phyloP scores from a whole-genome alignment of 2,888 invertebrate genomes.

The Ceraclea dissimilis region DNA sequence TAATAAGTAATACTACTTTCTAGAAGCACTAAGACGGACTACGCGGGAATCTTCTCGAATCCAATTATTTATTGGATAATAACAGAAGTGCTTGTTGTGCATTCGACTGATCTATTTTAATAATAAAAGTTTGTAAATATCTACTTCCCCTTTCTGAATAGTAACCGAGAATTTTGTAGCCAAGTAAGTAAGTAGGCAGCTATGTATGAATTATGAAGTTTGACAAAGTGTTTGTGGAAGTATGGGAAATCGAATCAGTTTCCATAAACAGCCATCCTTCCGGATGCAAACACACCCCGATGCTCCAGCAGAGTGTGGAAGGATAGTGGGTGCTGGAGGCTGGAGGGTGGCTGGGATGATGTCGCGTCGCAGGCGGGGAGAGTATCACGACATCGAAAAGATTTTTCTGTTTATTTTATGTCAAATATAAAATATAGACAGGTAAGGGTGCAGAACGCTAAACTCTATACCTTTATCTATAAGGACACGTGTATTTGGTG shows the following conservation, averaged over 20 bases:
- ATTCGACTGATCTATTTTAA: neutral
- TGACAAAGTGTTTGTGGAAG: slow-evolving; percentile 1
- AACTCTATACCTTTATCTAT: neutral
- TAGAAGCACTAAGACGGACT: too few species aligned
- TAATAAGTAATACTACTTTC: too few species aligned
- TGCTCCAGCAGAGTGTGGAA: neutral
- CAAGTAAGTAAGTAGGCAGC: neutral
- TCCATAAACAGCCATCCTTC: slow-evolving; percentile 20
- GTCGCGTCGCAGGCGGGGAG: neutral
- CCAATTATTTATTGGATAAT: neutral
- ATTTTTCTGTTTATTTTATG: slow-evolving; percentile 13
- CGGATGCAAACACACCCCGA: slow-evolving; percentile 15
- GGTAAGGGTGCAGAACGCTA: neutral
- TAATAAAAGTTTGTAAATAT: neutral
- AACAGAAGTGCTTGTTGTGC: neutral
- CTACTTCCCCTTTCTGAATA: neutral
- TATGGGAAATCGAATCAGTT: slow-evolving; percentile 19
- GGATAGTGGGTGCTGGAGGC: neutral
- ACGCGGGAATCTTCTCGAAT: too few species aligned
- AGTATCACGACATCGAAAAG: slow-evolving; percentile 6
- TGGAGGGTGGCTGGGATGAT: neutral
- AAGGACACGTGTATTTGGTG: neutral
- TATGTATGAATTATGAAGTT: slow-evolving; percentile 2
- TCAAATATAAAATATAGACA: slow-evolving; percentile 13
- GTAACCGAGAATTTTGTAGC: neutral